Base-by-base conservation (phyloP, 2,888 invertebrate genomes). In the Melinopterus prodromus region DNA sequence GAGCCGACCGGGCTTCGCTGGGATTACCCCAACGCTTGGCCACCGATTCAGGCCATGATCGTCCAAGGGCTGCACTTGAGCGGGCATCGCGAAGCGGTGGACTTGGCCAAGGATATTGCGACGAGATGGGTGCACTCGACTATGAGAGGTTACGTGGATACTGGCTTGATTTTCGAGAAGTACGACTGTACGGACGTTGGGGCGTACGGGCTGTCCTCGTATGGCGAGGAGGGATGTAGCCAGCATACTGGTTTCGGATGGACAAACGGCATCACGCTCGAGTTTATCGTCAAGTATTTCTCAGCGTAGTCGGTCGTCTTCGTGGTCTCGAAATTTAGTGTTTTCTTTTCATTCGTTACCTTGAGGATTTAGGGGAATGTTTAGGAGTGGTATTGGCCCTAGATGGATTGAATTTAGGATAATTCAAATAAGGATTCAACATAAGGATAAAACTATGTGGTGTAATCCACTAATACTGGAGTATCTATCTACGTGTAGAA, bases 1-100 rank as follows among this genome's bases (percentile, higher is more conserved):
- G 89, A 90, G 69, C 89, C 91, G 26, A 93, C 93, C 9, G 94
- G 94, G 0, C 93, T 95, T 87, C 94, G 96, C 86, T 95, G 96
- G 96, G 95, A 95, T 87, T 93, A 92, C 85, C 95, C 96, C 0
- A 97, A 97, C 86, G 95, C 95, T 0, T 97, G 97, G 97, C 94
- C 97, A 0, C 97, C 97, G 9, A 53, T 53, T 9, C 94, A 96
- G 82, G 94, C 95, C 85, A 92, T 96, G 77, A 89, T 95, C 1
- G 92, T 96, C 2, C 92, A 93, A 86, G 93, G 94, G 3, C 88
- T 96, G 80, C 79, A 79, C 12, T 79, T 79, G 53, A 78, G 93
- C 7, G 90, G 90, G 0, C 91, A 91, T 14, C 83, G 86, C 0
- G 91, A 92, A 84, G 93, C 93, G 0, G 87, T 90, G 77, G 86